Evolutionary conservation across 2,888 invertebrate species (phyloP).

Genomic region (Scaptomyza polygonia): DNA sequence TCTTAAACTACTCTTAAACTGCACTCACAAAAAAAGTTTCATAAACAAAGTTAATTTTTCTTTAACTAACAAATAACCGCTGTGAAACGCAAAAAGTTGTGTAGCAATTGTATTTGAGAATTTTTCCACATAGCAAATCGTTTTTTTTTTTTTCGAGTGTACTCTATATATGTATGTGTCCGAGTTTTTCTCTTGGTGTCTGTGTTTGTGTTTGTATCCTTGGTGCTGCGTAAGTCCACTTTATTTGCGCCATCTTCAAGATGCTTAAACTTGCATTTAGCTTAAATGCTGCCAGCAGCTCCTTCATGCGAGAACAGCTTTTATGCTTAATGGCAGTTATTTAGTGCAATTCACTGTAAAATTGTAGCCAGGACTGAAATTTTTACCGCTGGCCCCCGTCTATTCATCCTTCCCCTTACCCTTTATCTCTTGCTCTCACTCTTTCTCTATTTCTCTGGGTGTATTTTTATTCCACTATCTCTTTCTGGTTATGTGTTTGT

Average conservation of each 20-base stretch:
- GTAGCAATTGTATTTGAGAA: no score
- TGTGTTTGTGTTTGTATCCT: slow-evolving; percentile 20
- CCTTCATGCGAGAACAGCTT: slow-evolving; percentile 79
- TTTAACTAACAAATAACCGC: no score
- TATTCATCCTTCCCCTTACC: neutral
- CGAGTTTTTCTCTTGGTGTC: slow-evolving; percentile 19
- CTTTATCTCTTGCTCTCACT: neutral
- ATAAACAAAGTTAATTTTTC: no score
- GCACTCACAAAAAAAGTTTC: neutral
- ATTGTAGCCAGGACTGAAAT: slow-evolving; percentile 60
- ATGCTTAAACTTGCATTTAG: slow-evolving; percentile 74
- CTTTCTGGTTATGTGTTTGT: neutral
- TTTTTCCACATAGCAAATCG: no score
- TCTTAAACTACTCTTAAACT: slow-evolving; percentile 10
- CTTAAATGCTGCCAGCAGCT: slow-evolving; percentile 70
- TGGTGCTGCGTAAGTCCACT: slow-evolving; percentile 65
- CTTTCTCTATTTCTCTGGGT: neutral
- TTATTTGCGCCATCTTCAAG: slow-evolving; percentile 68
- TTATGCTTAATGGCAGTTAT: slow-evolving; percentile 80
- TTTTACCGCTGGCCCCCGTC: slow-evolving; percentile 15
- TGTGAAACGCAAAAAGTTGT: neutral
- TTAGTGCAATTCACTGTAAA: slow-evolving; percentile 78
- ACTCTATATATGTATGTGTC: slow-evolving; percentile 15
- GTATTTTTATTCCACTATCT: slow-evolving; percentile 2
- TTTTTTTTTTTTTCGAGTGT: neutral